Evolutionary conservation across 2,113 vertebrate species (phyloP), one percentile per base, ranked within the genome.

Genomic region (Gambusia holbrooki): DNA sequence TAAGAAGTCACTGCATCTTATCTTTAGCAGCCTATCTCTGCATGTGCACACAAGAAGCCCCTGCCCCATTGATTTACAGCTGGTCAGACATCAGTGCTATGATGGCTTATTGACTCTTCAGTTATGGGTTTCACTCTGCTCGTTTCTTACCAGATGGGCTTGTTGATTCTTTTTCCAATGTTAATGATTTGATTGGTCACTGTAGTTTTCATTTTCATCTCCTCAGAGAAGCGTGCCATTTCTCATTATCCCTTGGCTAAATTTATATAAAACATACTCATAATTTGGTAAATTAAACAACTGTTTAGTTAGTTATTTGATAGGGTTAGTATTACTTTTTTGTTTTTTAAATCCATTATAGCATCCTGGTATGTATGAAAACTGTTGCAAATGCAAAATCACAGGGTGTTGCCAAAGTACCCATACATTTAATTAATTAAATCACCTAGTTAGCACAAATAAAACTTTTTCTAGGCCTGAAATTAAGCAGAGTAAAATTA

Each of bases 241-340:
- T 90, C 86, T 90, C 86, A 91, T 90, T 90, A 92, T 89, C 84
- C 71, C 68, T 33, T 69, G 45, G n/a, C 66, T 86, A 88, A 87
- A 90, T 90, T 92, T 86, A 83, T 89, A 78, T 77, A 75, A 77
- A 88, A 80, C 84, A 86, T 88, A 88, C 89, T 92, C 85, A 90
- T 89, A 62, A 84, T 87, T 91, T 87, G 72, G 82, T 63, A 54
- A 89, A 85, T 65, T 51, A 83, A 86, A 77, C 65, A 90, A 85
- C 75, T 63, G 66, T 30, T 29, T 10, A 58, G 8, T 37, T 82
- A 68, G 79, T 71, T 66, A 81, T 81, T 83, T 88, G 85, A 90
- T n/a, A n/a, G n/a, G n/a, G n/a, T n/a, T n/a, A n/a, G n/a, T n/a
- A n/a, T n/a, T n/a, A n/a, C 5, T 10, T 58, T 58, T 58, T 58